These are phyloP conservation scores for Sycophaga agraensis DNA, from an alignment of 1,140 invertebrate genomes.

Conservation along the genomic window DNA sequence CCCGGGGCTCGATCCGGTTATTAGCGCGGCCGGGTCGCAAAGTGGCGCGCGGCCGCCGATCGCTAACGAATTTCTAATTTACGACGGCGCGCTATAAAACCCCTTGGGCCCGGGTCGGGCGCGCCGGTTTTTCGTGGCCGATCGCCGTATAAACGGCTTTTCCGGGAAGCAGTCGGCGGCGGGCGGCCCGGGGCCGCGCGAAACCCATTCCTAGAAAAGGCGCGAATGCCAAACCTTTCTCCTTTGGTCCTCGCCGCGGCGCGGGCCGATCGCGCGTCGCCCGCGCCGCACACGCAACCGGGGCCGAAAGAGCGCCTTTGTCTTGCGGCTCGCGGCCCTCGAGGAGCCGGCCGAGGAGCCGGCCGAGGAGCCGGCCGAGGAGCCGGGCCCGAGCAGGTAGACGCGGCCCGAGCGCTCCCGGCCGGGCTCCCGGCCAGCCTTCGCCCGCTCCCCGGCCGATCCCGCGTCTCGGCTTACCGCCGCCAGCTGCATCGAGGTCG, in stretches of 20 bases:
- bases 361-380: no score
- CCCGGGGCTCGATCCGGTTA: no score
- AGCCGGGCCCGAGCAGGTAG: no score
- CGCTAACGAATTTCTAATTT: constrained; percentile 21
- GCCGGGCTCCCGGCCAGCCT: no score
- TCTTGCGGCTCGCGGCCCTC: no score
- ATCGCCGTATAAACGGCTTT: not conserved
- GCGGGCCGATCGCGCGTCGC: not conserved
- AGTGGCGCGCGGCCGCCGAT: not conserved
- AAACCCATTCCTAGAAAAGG: constrained; percentile 19
- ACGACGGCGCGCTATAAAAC: not conserved
- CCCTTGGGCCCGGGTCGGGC: not conserved
- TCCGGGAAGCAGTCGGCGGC: not conserved
- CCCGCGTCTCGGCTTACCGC: constrained; percentile 4
- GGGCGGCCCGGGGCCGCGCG: no score
- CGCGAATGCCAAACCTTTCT: constrained; percentile 6
- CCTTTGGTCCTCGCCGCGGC: not conserved
- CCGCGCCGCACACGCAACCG: no score
- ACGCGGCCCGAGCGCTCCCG: no score
- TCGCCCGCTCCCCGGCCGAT: constrained; percentile 19
- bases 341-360: no score
- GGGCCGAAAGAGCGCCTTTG: no score
- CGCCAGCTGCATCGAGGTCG: not conserved
- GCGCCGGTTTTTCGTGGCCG: not conserved
- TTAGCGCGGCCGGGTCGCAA: not conserved